These are phyloP conservation scores for Hybos culiciformis DNA, from an alignment of 2,888 invertebrate genomes.

Conservation along the genomic window DNA sequence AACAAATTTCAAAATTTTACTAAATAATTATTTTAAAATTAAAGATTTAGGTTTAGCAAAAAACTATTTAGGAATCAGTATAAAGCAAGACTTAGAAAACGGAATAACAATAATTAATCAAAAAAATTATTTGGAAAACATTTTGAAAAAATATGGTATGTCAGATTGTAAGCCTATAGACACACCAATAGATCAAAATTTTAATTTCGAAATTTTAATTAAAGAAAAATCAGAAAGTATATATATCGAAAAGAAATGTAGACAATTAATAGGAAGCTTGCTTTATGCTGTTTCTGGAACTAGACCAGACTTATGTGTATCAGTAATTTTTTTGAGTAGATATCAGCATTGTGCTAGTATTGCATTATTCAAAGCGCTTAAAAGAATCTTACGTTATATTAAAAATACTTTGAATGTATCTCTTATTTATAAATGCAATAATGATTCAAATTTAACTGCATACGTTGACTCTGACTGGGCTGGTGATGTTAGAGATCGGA, in stretches of 20 bases:
- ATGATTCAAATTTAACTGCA: background rate
- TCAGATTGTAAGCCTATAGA: background rate
- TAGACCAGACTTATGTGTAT: background rate
- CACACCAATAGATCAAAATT: conserved; percentile 2
- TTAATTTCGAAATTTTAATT: background rate
- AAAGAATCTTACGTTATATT: conserved; percentile 1
- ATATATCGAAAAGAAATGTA: too few relatives aligned
- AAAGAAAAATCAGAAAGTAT: background rate
- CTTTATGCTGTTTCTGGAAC: background rate
- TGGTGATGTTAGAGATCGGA: too few relatives aligned
- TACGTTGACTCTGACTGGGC: background rate
- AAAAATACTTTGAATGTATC: background rate
- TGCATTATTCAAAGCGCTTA: background rate
- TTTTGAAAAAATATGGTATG: background rate
- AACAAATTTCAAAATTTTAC: background rate
- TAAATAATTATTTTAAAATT: conserved; percentile 2
- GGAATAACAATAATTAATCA: conserved; percentile 1
- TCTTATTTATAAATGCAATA: background rate
- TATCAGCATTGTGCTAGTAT: conserved; percentile 2
- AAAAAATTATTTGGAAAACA: conserved; percentile 2
- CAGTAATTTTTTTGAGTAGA: conserved; percentile 1
- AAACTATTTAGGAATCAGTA: too few relatives aligned
- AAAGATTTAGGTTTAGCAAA: conserved; percentile 2
- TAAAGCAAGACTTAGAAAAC: background rate
- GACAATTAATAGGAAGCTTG: background rate